Evolutionary conservation across 2,113 vertebrate species (phyloP), one percentile per base, ranked within the genome.

Genomic region (Syrrhaptes paradoxus): DNA sequence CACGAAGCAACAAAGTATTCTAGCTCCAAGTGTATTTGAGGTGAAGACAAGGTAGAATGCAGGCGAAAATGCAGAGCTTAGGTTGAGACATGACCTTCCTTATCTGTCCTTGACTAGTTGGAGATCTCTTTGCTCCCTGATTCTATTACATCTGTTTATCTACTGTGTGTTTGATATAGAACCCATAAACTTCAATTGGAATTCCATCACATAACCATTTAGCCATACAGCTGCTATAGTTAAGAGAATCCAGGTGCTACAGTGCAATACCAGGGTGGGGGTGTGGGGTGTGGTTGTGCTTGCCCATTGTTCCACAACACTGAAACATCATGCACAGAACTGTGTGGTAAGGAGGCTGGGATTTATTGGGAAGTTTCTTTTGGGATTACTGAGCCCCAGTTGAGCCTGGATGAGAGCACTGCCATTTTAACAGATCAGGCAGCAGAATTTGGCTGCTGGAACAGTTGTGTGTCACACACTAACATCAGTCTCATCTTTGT

Each of bases 241-340:
- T 45, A 19, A 51, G 20, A 83, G 62, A 80, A 49, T 25, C 17
- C 45, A 72, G 2, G 13, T 7, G 13, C 10, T 62, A 51, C 4
- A 17, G 29, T 6, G 20, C 11, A 41, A 10, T 11, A 13, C 2
- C 0, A 2, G 36, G 46, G 10, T 1, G 8, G 22, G 12, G 41
- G 41, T 13, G 21, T 46, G 13, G 7, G 13, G 41, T 41, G 38
- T 0, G 2, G 5, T 6, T 75, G 15, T 73, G 32, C 28, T 67
- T 68, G 28, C 21, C 36, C 1, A 1, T 38, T 58, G 19, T n/a
- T 75, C 31, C n/a, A 14, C 38, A 71, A 2, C 14, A 41, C 43
- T 28, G 29, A 54, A 48, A 57, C 6, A 31, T 17, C 25, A 3
- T 17, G 43, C 11, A 10, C 8, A 26, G 13, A 55, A 43, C 20